Evolutionary conservation across 2,113 vertebrate genomes (phyloP), one percentile per base, ranked within the genome.

Genomic region (Eidolon helvum): DNA sequence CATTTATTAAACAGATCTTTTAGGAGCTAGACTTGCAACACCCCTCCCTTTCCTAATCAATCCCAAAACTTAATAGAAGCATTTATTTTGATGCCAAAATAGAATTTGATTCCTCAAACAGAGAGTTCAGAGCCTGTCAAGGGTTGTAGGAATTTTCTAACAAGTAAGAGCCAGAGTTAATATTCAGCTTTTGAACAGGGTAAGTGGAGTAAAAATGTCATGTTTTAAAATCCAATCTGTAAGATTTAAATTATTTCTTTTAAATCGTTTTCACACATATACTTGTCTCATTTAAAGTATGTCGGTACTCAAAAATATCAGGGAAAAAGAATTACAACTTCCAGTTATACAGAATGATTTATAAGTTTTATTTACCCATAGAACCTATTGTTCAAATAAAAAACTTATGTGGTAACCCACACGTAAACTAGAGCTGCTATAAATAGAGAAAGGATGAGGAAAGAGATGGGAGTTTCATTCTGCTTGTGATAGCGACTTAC

Each of bases 321-420:
- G 19, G 24, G 48, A 92, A 82, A 94, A 87, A 79, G 61, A 91
- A 87, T 85, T 10, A 59, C 21, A 61, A 82, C 74, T 77, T 94
- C 10, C n/a, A 28, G 18, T 78, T 91, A 26, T 10, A 66, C 3
- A 95, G 10, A 53, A 50, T 30, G 30, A 15, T 65, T 84, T 84
- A n/a, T 53, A 74, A 59, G 38, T 68, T 68, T 78, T 59, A 63
- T 75, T 94, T 68, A 75, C 38, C 30, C 53, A 59, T 35, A 71
- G 40, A 91, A 72, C 21, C 74, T 48, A 22, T 45, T n/a, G 11
- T 87, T 93, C 26, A 85, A 57, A 45, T 85, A 74, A 89, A 89
- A 68, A 95, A 30, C 33, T 68, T 57, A 63, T 50, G 26, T 88
- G 18, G 19, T 48, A n/a, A 38, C 21, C 35, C 82, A 88, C 65